Base-by-base conservation (phyloP, 1,140 invertebrate genomes). In the Zaprionus tsacasi region DNA sequence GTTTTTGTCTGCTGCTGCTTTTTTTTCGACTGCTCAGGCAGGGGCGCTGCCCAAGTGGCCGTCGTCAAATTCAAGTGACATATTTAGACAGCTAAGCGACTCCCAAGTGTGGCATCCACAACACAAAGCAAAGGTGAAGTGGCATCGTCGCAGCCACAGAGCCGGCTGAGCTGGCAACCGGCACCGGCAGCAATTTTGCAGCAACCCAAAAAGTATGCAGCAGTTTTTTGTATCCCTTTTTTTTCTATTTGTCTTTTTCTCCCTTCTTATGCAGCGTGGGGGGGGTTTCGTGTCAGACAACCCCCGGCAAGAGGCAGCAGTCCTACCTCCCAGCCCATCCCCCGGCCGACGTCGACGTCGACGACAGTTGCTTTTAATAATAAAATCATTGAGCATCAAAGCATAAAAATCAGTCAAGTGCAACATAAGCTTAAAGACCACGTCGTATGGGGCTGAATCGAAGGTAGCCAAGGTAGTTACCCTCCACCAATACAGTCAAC, bases 311-410 rank as follows among this genome's bases (percentile, higher is more conserved):
- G 33, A 60, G 57, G 65, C 38, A 30, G n/a, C 30, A 21, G 17
- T n/a, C 67, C 67, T 40, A 43, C 61, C 79, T 72, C n/a, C 13
- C 27, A 13, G 10, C 50, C 13, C 50, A 13, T 6, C 25, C 27
- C 25, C 12, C 27, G 25, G 21, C 25, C 48, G 8, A 65, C 54
- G 40, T 10, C 30, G 35, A 43, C 45, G 36, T 45, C 56, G 56
- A 68, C 83, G 80, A 80, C 82, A 87, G 83, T 87, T 89, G 85
- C 85, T 88, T 88, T 88, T 88, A 89, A 88, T 88, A 88, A 88
- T 88, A 88, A 88, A 88, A 88, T 88, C 85, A 88, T 88, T 88
- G 85, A 88, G 85, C 85, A 88, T 88, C 85, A 88, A 88, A 88
- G 85, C 85, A 88, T 88, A 88, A 88, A 88, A 88, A 87, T 81